Conservation (phyloP, 1,140 invertebrate species). For the Leguminivora glycinivorella region DNA sequence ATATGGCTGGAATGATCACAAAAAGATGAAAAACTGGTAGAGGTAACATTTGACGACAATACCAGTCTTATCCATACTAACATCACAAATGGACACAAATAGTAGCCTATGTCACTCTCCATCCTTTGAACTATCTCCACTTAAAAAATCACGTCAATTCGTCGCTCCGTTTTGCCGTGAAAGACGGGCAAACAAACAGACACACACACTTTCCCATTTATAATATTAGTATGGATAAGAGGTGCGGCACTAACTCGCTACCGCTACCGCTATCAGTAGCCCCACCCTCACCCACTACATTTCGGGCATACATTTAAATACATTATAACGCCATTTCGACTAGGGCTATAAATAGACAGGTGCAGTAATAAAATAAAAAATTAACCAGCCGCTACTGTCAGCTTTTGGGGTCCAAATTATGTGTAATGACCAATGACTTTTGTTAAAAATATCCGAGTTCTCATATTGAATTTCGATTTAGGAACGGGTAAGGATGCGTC, state of each 20-base stretch:
- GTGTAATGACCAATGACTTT: slow-evolving; percentile 21
- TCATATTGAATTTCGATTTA: not conserved
- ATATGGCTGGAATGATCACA: too few relatives aligned
- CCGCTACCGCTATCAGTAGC: slow-evolving; percentile 36
- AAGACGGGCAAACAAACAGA: too few relatives aligned
- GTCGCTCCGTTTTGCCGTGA: too few relatives aligned
- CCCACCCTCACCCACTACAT: slow-evolving; percentile 40
- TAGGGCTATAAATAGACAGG: slow-evolving; percentile 47
- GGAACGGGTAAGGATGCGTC: not conserved
- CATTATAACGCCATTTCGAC: slow-evolving; percentile 56
- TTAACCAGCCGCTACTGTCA: slow-evolving; percentile 41
- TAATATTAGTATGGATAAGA: too few relatives aligned
- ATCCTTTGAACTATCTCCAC: too few relatives aligned
- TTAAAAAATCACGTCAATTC: too few relatives aligned
- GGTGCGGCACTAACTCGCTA: not conserved
- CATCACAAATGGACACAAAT: too few relatives aligned
- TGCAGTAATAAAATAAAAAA: slow-evolving; percentile 44
- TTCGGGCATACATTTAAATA: slow-evolving; percentile 67
- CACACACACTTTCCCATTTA: too few relatives aligned
- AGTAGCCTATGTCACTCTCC: too few relatives aligned
- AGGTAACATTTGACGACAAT: too few relatives aligned
- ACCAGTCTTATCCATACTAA: too few relatives aligned
- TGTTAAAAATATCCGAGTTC: not conserved
- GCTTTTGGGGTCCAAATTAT: slow-evolving; percentile 37
- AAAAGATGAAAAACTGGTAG: too few relatives aligned